Evolutionary conservation across 2,797 vertebrate genomes (phyloP).

Genomic region (Rhyacichthys aspro): DNA sequence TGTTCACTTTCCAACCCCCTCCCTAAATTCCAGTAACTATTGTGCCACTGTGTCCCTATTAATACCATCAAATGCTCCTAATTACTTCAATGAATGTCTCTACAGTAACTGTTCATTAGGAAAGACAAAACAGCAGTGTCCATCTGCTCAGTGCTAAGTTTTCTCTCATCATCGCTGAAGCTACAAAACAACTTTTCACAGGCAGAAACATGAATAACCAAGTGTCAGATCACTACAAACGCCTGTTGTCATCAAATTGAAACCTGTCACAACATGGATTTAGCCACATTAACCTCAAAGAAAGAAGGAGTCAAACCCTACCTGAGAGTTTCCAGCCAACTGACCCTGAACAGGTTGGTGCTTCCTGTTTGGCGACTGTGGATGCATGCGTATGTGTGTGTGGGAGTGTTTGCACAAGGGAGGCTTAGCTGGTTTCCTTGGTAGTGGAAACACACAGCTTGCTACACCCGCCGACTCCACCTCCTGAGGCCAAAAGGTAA

Average conservation of each 20-base stretch:
- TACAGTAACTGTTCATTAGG: not conserved
- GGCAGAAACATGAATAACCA: not conserved
- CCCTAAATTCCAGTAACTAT: conserved; percentile 69
- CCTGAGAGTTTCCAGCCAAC: conserved; percentile 54
- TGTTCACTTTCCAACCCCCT: conserved; percentile 60
- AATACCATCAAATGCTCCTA: conserved; percentile 12
- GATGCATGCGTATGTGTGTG: conserved; percentile 16
- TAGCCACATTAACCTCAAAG: not conserved
- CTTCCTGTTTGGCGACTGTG: conserved; percentile 73
- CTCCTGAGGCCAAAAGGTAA: conserved; percentile 40
- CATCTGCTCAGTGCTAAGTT: not conserved
- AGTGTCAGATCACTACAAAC: not conserved
- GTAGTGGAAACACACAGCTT: conserved; percentile 54
- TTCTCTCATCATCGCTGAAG: not conserved
- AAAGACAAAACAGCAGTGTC: not conserved
- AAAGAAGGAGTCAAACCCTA: conserved; percentile 41
- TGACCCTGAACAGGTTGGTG: conserved; percentile 44
- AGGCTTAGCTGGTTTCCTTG: conserved; percentile 76
- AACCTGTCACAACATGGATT: not conserved
- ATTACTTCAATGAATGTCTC: not conserved
- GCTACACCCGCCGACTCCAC: conserved; percentile 58
- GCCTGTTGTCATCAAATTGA: not conserved
- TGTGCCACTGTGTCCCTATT: conserved; percentile 21
- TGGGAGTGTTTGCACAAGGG: conserved; percentile 64
- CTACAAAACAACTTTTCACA: not conserved